Evolutionary conservation across 2,113 vertebrate species (phyloP).

Genomic region (Eulemur rufifrons): DNA sequence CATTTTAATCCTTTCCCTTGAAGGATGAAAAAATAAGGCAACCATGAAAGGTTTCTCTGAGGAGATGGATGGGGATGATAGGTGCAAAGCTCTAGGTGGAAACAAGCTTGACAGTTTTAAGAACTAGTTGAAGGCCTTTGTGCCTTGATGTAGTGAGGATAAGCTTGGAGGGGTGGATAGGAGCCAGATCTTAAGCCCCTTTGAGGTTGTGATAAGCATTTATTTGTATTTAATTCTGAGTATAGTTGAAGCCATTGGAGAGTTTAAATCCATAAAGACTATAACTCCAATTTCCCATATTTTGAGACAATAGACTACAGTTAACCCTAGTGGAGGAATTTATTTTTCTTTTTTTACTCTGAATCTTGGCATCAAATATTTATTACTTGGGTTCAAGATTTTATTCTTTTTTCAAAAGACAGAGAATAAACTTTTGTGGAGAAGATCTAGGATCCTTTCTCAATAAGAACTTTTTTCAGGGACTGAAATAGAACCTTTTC

Average conservation of each 20-base stretch:
- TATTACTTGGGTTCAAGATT: not conserved
- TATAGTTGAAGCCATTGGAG: not conserved
- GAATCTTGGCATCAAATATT: slow-evolving; percentile 32
- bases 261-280: not conserved
- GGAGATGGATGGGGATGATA: not conserved
- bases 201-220: not conserved
- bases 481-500: not conserved
- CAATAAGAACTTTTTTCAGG: not conserved
- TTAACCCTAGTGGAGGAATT: not conserved
- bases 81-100: not conserved
- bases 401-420: not conserved
- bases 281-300: not conserved
- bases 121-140: not conserved
- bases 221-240: slow-evolving; percentile 32
- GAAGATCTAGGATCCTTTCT: not conserved
- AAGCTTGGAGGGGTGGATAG: not conserved
- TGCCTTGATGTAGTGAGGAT: not conserved
- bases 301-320: not conserved
- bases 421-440: not conserved
- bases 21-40: slow-evolving; percentile 16
- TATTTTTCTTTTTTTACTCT: not conserved
- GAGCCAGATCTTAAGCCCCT: not conserved
- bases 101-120: not conserved
- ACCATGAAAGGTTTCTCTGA: not conserved
- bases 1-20: slow-evolving; percentile 8